Conservation (phyloP, 92 coral and sea anemone genomes). For the Phenganax stokvisi region DNA sequence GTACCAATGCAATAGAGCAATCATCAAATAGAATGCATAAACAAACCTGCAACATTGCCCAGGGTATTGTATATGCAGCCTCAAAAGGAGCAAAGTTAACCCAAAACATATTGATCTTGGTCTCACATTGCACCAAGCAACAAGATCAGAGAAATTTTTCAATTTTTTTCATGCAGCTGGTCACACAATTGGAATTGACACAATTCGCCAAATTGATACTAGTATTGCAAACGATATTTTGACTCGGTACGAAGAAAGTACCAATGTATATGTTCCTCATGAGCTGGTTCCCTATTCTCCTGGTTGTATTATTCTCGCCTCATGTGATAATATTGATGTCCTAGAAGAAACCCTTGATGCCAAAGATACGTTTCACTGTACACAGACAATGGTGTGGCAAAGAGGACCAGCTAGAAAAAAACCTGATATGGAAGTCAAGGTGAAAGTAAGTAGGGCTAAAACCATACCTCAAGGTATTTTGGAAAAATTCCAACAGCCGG, state of each 20-base stretch:
- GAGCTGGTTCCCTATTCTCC: slow-evolving; percentile 28
- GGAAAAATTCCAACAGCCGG: not conserved
- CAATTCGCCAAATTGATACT: slow-evolving; percentile 22
- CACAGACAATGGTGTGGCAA: slow-evolving; percentile 43
- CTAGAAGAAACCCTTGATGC: slow-evolving; percentile 41
- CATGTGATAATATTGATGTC: slow-evolving; percentile 42
- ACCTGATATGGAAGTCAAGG: not conserved
- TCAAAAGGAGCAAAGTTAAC: slow-evolving; percentile 47
- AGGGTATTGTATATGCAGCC: slow-evolving; percentile 29
- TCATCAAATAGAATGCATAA: not conserved
- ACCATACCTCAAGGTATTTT: not conserved
- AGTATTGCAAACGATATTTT: slow-evolving; percentile 36
- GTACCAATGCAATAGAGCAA: slow-evolving; percentile 12
- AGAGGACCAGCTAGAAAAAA: slow-evolving; percentile 36
- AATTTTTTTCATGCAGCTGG: slow-evolving; percentile 48
- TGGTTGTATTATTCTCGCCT: slow-evolving; percentile 34
- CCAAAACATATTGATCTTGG: slow-evolving; percentile 58
- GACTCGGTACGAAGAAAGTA: slow-evolving; percentile 26
- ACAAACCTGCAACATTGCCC: slow-evolving; percentile 13
- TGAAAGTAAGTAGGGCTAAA: not conserved
- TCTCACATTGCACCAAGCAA: slow-evolving; percentile 61
- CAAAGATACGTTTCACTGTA: slow-evolving; percentile 43
- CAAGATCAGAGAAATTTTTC: slow-evolving; percentile 56
- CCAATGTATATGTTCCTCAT: slow-evolving; percentile 31
- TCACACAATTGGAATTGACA: slow-evolving; percentile 34